Percentiles rank a stretch among this genome's conserved stretches.
Evolutionary conservation across 1,140 invertebrate species (phyloP).

Genomic region (Bombus pascuorum): DNA sequence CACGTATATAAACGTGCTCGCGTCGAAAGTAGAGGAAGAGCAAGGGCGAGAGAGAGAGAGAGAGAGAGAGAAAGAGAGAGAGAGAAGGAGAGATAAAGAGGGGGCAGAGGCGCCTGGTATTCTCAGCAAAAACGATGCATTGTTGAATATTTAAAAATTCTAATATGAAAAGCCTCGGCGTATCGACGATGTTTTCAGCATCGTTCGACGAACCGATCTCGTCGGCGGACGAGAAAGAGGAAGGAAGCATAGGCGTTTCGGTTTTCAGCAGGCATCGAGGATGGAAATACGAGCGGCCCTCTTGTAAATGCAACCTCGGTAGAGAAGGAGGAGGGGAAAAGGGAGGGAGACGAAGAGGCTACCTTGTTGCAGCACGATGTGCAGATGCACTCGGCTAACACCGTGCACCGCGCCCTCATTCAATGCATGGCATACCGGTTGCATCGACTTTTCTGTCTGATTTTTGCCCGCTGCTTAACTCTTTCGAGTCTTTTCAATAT

Average conservation of each 20-base stretch:
- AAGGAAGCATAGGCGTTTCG: slow-evolving; percentile 50
- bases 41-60: too few species aligned
- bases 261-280: slow-evolving; percentile 55
- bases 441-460: slow-evolving; percentile 49
- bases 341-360: not conserved
- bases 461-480: slow-evolving; percentile 59
- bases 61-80: too few species aligned
- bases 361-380: slow-evolving; percentile 42
- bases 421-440: slow-evolving; percentile 27
- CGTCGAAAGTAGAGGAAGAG: not conserved
- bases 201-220: slow-evolving; percentile 49
- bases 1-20: not conserved
- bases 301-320: slow-evolving; percentile 9
- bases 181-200: slow-evolving; percentile 47
- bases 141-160: slow-evolving; percentile 69
- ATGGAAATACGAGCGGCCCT: slow-evolving; percentile 58
- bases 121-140: slow-evolving; percentile 29
- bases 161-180: slow-evolving; percentile 39
- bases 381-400: slow-evolving; percentile 50
- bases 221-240: not conserved
- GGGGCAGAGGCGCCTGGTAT: slow-evolving; percentile 9
- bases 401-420: slow-evolving; percentile 39
- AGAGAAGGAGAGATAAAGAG: not conserved
- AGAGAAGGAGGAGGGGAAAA: not conserved
- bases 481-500: slow-evolving; percentile 58